Evolutionary conservation across 2,797 vertebrate species (phyloP).

Genomic region (Sebastolobus alascanus): DNA sequence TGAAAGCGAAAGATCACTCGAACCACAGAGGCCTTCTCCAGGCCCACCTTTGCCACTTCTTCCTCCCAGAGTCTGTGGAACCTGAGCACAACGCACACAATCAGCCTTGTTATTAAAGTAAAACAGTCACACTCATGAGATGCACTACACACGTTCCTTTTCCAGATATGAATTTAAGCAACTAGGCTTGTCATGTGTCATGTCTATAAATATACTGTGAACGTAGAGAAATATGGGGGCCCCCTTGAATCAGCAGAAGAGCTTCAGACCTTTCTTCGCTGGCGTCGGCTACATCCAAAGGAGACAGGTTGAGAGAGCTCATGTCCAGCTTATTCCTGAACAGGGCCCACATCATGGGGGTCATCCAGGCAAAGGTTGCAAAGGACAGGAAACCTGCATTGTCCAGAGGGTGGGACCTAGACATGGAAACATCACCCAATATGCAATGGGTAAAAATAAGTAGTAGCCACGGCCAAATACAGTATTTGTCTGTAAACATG

Average conservation of each 20-base stretch:
- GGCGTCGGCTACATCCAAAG: conserved; percentile 71
- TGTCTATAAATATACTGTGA: too few relatives aligned
- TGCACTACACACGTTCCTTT: neutral
- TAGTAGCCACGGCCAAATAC: too few relatives aligned
- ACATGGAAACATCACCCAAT: conserved; percentile 16
- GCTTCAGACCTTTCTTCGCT: conserved; percentile 82
- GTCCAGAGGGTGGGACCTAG: conserved; percentile 82
- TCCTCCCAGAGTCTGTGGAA: conserved; percentile 84
- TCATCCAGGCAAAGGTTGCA: conserved; percentile 85
- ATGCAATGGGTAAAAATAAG: neutral
- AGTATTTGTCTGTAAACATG: neutral
- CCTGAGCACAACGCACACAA: conserved; percentile 72
- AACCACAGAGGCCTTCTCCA: conserved; percentile 83
- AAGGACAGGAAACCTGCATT: conserved; percentile 86
- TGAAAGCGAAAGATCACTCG: conserved; percentile 82
- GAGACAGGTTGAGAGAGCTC: conserved; percentile 76
- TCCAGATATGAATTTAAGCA: neutral
- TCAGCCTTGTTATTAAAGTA: neutral
- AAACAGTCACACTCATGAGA: neutral
- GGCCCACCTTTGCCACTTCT: conserved; percentile 80
- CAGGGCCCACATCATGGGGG: conserved; percentile 81
- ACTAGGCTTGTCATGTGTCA: neutral
- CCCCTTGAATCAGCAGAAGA: neutral
- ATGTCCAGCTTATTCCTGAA: conserved; percentile 79
- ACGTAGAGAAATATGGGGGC: neutral